These are phyloP conservation scores for Leptogaster cylindrica DNA, from an alignment of 2,888 invertebrate genomes.

Conservation along the genomic window DNA sequence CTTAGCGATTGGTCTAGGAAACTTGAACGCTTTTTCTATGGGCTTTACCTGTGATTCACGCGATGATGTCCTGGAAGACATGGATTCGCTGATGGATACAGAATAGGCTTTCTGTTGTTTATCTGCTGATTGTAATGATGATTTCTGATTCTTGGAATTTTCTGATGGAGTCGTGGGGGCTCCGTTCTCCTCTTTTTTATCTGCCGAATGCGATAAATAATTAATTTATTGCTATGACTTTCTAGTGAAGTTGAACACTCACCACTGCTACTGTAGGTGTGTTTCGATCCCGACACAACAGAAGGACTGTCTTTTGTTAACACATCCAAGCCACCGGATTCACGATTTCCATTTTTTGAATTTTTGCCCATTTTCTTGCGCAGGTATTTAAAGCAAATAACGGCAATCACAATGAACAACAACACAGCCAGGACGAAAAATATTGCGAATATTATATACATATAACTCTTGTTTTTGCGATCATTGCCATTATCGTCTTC, in stretches of 20 bases:
- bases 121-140: too few species aligned
- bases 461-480: too few species aligned
- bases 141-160: neutral
- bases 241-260: neutral
- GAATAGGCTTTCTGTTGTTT: too few species aligned
- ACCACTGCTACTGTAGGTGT: too few species aligned
- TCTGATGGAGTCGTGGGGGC: neutral
- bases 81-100: neutral
- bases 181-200: neutral
- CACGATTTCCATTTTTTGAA: neutral
- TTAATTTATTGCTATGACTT: neutral
- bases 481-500: neutral
- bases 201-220: neutral
- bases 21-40: neutral
- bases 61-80: slow-evolving; percentile 19
- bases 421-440: too few species aligned
- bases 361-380: too few species aligned
- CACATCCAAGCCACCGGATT: neutral
- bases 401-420: too few species aligned
- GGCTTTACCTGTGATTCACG: neutral
- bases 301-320: slow-evolving; percentile 6
- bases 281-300: neutral
- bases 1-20: too few species aligned
- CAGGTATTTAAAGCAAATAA: too few species aligned
- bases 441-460: too few species aligned